Evolutionary conservation across 2,888 invertebrate species (phyloP), one percentile per base, ranked within the genome.

Genomic region (Cryptocheilus praepositus): DNA sequence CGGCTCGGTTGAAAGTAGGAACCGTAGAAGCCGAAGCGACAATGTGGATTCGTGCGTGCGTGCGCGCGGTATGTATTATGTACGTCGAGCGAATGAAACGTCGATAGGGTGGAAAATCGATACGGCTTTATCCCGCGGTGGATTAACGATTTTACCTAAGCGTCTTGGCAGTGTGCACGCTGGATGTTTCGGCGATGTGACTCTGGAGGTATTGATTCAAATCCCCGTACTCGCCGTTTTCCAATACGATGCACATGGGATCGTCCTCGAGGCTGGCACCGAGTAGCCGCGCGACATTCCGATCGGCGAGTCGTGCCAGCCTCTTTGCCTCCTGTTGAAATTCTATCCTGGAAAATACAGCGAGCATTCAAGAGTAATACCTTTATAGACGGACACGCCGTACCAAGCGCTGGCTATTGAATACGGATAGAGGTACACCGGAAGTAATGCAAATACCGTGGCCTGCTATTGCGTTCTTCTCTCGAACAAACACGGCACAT

Each of bases 131-230:
- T 36, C 36, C 36, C 4, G 36, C 36, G 36, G 36, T 36, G 36
- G 36, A 36, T 36, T 36, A 36, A 36, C 36, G 36, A 36, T 22
- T 53, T 86, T 89, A 95, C 95, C 94, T 95, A 78, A 95, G 90
- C 69, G 93, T 93, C 86, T 93, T 93, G 71, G 92, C 92, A 70
- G 91, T 91, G 71, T 91, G 91, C 82, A 92, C 89, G 57, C 92
- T 91, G 19, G 92, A 91, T 52, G 93, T 93, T 88, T 95, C 95
- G 45, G 95, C 94, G 74, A 93, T 91, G 89, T 95, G 95, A 83
- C 94, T 93, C 86, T 94, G 94, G 81, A 96, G 91, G 89, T 95
- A 95, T 90, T 95, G 95, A 91, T 95, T 94, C 85, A 96, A 91
- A 90, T 96, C 96, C 64, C 95, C 95, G 83, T 93, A 91, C 85